Base-by-base conservation (phyloP, 2,888 invertebrate species). In the Pycnomerus fuliginosus region DNA sequence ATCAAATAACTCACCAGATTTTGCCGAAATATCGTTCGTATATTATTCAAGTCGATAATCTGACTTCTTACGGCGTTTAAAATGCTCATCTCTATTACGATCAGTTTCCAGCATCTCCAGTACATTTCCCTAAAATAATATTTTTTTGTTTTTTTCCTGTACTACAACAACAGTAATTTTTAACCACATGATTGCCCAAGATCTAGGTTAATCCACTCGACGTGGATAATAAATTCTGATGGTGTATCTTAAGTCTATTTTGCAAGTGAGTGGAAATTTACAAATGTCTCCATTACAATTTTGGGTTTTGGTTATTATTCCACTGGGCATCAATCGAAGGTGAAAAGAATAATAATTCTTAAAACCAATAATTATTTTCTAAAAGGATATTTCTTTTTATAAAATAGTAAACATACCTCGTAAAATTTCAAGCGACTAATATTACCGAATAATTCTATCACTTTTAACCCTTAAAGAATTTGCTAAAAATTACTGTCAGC, bases 331-430 rank as follows among this genome's bases (percentile, higher is more conserved):
- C n/a, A 10, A 23, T 10, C 11, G n/a, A 5, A 3, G 11, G 11
- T 24, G n/a, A 24, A 24, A 5, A 3, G 2, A 5, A 5, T 10
- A 24, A 4, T 27, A 14, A 14, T 7, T n/a, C 5, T 12, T 13
- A 13, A 10, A 27, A 27, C 27, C 14, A 10, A 7, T 27, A n/a
- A n/a, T 27, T 27, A 2, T 24, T 24, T 7, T 5, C 7, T 13
- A 20, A 20, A 20, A 5, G 27, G 14, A 27, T 10, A 14, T 27
- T 13, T 13, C 27, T 27, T 27, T 12, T 27, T 27, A 27, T 10
- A 27, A 27, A 27, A 27, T 11, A 27, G 20, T 11, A 27, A 27
- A 13, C 14, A 27, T 14, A 13, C 14, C 12, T 14, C 7, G 7
- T 27, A 10, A 13, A 13, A 11, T 7, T 14, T 4, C 12, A 27